Evolutionary conservation across 2,888 invertebrate genomes (phyloP).

Genomic region (Sepioteuthis lessoniana): DNA sequence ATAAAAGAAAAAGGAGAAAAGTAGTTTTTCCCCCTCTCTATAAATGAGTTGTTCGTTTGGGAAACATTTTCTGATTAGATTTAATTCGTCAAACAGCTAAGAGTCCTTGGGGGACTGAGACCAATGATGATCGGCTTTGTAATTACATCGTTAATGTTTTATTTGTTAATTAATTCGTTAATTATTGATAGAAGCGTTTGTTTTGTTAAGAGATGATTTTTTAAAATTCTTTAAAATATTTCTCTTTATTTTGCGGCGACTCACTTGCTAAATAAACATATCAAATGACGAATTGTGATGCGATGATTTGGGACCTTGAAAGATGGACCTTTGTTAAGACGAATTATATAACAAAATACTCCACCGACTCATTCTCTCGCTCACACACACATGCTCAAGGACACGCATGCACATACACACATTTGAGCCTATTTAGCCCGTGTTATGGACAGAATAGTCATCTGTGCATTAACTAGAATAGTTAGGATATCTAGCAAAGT

Average conservation of each 20-base stretch:
- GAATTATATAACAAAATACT: no score
- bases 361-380: no score
- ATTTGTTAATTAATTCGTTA: not conserved
- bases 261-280: not conserved
- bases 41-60: not conserved
- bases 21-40: not conserved
- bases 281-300: not conserved
- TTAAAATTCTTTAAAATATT: not conserved
- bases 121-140: not conserved
- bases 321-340: not conserved
- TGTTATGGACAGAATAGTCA: no score
- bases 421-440: no score
- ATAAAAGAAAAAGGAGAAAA: not conserved
- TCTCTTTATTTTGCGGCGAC: not conserved
- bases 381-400: no score
- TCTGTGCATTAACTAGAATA: no score
- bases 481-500: no score
- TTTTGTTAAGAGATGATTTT: not conserved
- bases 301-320: no score
- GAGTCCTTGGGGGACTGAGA: not conserved
- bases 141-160: not conserved
- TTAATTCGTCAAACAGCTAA: not conserved
- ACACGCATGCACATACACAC: no score
- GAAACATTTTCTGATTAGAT: not conserved
- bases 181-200: not conserved